Evolutionary conservation across 1,140 invertebrate species (phyloP).

Genomic region (Pygmarrhopalites habei): DNA sequence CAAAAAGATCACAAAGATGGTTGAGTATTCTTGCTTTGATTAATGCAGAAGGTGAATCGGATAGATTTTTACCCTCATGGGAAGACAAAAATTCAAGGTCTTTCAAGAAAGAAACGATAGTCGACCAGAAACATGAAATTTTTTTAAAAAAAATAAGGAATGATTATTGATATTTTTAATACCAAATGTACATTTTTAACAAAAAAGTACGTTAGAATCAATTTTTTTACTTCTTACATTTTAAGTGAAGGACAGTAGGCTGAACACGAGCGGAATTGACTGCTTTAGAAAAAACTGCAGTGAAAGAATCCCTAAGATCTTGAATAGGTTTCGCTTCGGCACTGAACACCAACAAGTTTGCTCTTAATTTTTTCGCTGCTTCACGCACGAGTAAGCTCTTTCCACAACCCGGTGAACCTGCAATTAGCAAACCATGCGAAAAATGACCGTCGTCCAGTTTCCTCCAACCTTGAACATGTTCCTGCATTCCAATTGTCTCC

Average conservation of each 20-base stretch:
- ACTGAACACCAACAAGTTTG: conserved; percentile 6
- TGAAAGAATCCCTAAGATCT: not conserved
- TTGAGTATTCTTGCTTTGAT: conserved; percentile 14
- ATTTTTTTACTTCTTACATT: no score
- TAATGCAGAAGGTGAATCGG: not conserved
- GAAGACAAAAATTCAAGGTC: conserved; percentile 4
- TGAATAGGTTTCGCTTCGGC: not conserved
- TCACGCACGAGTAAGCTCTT: conserved; percentile 17
- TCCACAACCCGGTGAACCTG: conserved; percentile 14
- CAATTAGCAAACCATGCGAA: conserved; percentile 14
- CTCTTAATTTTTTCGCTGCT: conserved; percentile 6
- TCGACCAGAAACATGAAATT: no score
- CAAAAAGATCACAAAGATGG: conserved; percentile 16
- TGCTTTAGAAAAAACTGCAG: conserved; percentile 1
- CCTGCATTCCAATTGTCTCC: not conserved
- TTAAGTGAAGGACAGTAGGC: conserved; percentile 14
- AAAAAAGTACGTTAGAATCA: no score
- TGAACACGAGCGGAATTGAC: not conserved
- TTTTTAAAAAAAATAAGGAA: no score
- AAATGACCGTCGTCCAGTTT: not conserved
- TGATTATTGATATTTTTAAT: no score
- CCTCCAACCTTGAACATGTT: not conserved
- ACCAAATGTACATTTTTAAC: no score
- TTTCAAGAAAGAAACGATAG: no score
- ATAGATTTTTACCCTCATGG: not conserved